Evolutionary conservation across 2,797 vertebrate species (phyloP).

Genomic region (Rhinatrema bivittatum): DNA sequence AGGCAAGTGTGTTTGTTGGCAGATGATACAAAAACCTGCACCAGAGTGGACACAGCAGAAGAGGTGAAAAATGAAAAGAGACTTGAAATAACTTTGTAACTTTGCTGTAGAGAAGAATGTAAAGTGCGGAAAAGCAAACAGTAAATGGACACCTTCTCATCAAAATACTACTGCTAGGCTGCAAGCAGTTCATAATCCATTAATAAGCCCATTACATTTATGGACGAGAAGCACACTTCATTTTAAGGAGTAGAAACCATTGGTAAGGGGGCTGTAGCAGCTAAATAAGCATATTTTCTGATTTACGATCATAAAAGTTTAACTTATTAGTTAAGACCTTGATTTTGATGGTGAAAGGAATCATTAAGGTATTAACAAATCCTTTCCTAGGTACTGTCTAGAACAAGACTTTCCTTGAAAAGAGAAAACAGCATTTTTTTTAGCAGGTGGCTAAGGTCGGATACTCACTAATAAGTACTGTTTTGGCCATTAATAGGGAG

Average conservation of each 20-base stretch:
- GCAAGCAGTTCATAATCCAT: constrained; percentile 55
- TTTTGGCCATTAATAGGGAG: constrained; percentile 40
- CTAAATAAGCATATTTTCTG: constrained; percentile 54
- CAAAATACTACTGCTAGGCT: constrained; percentile 10
- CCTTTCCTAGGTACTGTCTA: constrained; percentile 55
- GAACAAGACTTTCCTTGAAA: constrained; percentile 50
- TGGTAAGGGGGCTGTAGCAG: constrained; percentile 43
- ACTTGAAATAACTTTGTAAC: too few species aligned
- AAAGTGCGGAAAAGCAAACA: too few species aligned
- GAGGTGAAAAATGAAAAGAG: too few species aligned
- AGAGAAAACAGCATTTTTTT: constrained; percentile 43
- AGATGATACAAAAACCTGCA: too few species aligned
- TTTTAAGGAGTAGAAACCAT: constrained; percentile 35
- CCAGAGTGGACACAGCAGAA: too few species aligned
- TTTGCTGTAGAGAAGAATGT: too few species aligned
- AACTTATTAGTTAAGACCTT: constrained; percentile 42
- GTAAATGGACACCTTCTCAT: constrained; percentile 17
- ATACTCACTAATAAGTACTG: constrained; percentile 44
- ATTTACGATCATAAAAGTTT: constrained; percentile 53
- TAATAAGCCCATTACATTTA: constrained; percentile 48
- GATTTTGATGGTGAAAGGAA: constrained; percentile 48
- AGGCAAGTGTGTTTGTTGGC: too few species aligned
- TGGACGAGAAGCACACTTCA: constrained; percentile 36
- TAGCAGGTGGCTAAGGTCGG: constrained; percentile 46
- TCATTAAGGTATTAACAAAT: constrained; percentile 49